A percentile compares a stretch with the other conserved stretches of the same genome.
Evolutionary conservation across 1,140 invertebrate genomes (phyloP).

Genomic region (Babylonia areolata): DNA sequence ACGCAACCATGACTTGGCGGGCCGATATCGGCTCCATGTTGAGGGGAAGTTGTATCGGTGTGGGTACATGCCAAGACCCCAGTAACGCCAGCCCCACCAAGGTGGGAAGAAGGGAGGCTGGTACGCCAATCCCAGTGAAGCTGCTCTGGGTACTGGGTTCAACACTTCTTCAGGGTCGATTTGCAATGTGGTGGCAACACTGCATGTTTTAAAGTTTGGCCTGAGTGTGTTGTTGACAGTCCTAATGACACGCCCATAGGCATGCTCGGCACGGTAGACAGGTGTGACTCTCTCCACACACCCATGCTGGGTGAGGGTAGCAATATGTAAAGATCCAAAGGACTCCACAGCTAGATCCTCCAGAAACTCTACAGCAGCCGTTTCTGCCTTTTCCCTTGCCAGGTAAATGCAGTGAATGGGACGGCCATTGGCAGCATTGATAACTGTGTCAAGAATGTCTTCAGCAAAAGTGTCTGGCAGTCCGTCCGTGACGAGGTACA

Average conservation of each 20-base stretch:
- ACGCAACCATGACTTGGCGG: constrained; percentile 69
- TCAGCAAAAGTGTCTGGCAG: constrained; percentile 73
- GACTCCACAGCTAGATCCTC: constrained; percentile 74
- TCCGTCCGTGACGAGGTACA: constrained; percentile 75
- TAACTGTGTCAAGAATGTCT: constrained; percentile 71
- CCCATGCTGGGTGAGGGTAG: constrained; percentile 68
- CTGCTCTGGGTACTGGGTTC: constrained; percentile 51
- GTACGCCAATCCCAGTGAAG: constrained; percentile 21
- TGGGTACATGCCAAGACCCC: constrained; percentile 39
- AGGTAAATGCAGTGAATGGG: constrained; percentile 74
- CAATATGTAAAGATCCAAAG: constrained; percentile 73
- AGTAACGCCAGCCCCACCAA: constrained; percentile 26
- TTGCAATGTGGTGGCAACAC: constrained; percentile 66
- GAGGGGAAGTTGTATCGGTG: constrained; percentile 68
- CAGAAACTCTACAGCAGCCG: constrained; percentile 69
- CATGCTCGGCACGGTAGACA: constrained; percentile 67
- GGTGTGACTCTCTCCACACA: constrained; percentile 72
- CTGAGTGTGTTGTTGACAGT: constrained; percentile 66
- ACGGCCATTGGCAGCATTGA: constrained; percentile 53
- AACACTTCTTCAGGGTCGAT: constrained; percentile 65
- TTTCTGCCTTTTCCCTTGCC: constrained; percentile 63
- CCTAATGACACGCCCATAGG: constrained; percentile 64
- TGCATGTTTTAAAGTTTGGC: constrained; percentile 69
- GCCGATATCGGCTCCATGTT: constrained; percentile 69
- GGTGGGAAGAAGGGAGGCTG: constrained; percentile 12